These are phyloP conservation scores for Aphidius gifuensis DNA, from an alignment of 1,140 invertebrate genomes.

Conservation along the genomic window DNA sequence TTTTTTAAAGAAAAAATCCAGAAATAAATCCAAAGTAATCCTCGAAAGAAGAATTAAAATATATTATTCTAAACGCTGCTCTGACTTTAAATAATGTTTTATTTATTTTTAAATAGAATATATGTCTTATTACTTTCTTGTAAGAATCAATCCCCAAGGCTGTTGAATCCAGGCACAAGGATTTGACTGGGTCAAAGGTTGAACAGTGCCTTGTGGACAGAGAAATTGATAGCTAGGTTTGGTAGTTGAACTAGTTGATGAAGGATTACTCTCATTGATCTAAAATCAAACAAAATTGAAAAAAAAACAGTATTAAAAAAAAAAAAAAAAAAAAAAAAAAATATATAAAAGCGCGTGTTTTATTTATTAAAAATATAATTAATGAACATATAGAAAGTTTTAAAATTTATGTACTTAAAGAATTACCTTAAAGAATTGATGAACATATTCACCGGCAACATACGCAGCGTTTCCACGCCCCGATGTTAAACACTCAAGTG, in stretches of 20 bases:
- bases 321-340: no score
- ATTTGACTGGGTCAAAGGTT: conserved; percentile 40
- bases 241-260: background rate
- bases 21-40: no score
- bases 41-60: no score
- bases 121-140: conserved; percentile 47
- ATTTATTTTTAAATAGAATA: no score
- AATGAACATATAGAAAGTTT: no score
- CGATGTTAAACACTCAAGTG: conserved; percentile 63
- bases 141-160: conserved; percentile 58
- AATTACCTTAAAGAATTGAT: conserved; percentile 54
- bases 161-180: conserved; percentile 62
- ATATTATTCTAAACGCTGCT: no score
- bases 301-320: conserved; percentile 1
- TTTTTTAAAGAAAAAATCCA: no score
- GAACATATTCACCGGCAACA: conserved; percentile 57
- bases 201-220: conserved; percentile 65
- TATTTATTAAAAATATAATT: no score
- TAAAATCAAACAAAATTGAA: conserved; percentile 13
- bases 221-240: conserved; percentile 55
- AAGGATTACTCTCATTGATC: background rate
- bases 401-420: background rate
- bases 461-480: conserved; percentile 63
- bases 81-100: no score
- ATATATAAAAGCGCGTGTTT: background rate